A percentile compares a stretch with the other conserved stretches of the same genome.
Conservation (phyloP, 2,113 vertebrate species). For the Rissa tridactyla region DNA sequence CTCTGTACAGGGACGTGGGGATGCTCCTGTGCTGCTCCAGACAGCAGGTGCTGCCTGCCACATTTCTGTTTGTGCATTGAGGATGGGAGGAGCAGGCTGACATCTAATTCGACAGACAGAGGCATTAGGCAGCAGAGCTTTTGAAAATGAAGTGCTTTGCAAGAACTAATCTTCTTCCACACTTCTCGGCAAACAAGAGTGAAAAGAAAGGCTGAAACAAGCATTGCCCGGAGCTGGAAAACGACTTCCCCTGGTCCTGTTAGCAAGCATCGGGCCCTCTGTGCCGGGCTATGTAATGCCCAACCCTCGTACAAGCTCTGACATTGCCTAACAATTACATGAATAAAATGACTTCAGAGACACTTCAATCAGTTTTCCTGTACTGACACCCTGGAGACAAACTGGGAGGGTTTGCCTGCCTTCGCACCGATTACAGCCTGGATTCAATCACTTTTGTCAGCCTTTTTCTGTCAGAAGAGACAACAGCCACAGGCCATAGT, state of each 20-base stretch:
- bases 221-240: accelerated
- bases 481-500: neutral
- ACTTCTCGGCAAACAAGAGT: neutral
- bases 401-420: neutral
- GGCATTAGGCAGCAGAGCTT: neutral
- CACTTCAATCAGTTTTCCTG: neutral
- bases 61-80: neutral
- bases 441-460: neutral
- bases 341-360: neutral
- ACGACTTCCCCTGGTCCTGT: neutral
- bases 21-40: neutral
- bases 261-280: neutral
- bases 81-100: neutral
- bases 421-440: neutral
- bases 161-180: neutral
- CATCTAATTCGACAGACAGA: neutral
- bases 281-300: neutral
- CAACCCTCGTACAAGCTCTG: neutral
- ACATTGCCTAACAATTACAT: neutral
- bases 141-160: neutral
- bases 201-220: neutral
- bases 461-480: neutral
- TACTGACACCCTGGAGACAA: neutral
- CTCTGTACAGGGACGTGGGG: accelerated
- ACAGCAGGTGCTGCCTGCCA: neutral